Conservation (phyloP, 2,113 vertebrate species). For the Pardalotus punctatus region DNA sequence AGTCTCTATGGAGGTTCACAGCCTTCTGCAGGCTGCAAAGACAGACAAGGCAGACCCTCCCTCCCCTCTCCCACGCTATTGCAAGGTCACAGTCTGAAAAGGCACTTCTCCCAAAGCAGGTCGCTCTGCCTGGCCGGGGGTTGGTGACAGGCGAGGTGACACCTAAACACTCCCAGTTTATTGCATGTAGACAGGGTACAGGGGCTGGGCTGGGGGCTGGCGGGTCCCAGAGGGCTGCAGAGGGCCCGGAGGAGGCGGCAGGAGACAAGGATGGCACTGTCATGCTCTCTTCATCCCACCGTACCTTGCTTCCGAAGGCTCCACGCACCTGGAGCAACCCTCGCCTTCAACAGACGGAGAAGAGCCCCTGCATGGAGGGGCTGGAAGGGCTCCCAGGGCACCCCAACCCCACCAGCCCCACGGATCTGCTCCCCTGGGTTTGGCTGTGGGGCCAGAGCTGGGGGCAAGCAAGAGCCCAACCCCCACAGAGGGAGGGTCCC, state of each 20-base stretch:
- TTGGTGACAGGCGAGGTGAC: background rate
- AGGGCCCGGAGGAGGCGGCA: background rate
- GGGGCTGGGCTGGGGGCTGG: background rate
- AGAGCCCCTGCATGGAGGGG: background rate
- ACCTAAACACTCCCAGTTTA: conserved; percentile 48
- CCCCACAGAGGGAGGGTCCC: background rate
- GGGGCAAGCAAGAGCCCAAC: background rate
- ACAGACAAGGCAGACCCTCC: background rate
- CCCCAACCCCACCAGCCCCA: background rate
- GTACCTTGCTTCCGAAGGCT: background rate
- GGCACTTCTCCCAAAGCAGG: conserved; percentile 66
- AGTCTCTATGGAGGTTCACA: background rate
- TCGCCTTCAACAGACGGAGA: conserved; percentile 36
- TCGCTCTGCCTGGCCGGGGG: conserved; percentile 9
- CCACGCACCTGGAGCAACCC: background rate
- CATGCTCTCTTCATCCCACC: background rate
- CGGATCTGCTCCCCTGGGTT: background rate
- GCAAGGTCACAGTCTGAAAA: conserved; percentile 55
- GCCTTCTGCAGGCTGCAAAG: background rate
- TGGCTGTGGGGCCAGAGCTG: background rate
- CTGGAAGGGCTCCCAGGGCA: background rate
- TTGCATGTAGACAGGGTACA: conserved; percentile 35
- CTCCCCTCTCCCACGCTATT: background rate
- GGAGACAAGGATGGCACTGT: background rate
- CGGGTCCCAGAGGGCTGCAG: background rate